Evolutionary conservation across 2,888 invertebrate genomes (phyloP).

Genomic region (Watsonalla cultraria): DNA sequence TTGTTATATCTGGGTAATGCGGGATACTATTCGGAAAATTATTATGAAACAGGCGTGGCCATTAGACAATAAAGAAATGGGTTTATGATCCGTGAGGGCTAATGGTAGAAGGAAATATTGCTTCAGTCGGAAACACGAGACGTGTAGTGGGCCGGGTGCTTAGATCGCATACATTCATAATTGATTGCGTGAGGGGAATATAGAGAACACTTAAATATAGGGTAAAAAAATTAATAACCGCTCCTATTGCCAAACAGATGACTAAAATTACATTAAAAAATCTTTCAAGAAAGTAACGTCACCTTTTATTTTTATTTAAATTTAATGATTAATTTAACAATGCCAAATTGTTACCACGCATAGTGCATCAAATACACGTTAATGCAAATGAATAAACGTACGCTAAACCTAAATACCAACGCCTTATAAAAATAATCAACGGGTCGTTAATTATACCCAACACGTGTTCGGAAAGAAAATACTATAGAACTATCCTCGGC

Average conservation of each 20-base stretch:
- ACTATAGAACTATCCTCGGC: neutral
- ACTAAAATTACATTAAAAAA: too few species aligned
- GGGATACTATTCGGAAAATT: conserved; percentile 45
- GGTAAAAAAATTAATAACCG: neutral
- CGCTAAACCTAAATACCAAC: neutral
- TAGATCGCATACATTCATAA: conserved; percentile 23
- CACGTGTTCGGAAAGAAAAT: neutral
- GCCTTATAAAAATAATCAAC: neutral
- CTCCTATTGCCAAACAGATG: neutral
- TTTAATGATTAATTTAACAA: too few species aligned
- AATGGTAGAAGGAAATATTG: conserved; percentile 44
- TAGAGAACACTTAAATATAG: neutral
- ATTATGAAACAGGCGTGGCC: conserved; percentile 55
- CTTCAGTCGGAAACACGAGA: conserved; percentile 39
- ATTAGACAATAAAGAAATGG: conserved; percentile 49
- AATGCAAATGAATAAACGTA: neutral
- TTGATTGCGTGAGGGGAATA: neutral
- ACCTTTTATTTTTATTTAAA: too few species aligned
- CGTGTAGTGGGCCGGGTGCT: conserved; percentile 40
- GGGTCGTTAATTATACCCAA: neutral
- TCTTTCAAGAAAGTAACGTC: too few species aligned
- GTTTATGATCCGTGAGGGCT: conserved; percentile 47
- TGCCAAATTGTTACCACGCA: too few species aligned
- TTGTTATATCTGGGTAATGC: conserved; percentile 30
- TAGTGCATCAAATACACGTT: neutral